These are phyloP conservation scores for Alethe diademata DNA, from an alignment of 2,113 vertebrate species.

Conservation along the genomic window DNA sequence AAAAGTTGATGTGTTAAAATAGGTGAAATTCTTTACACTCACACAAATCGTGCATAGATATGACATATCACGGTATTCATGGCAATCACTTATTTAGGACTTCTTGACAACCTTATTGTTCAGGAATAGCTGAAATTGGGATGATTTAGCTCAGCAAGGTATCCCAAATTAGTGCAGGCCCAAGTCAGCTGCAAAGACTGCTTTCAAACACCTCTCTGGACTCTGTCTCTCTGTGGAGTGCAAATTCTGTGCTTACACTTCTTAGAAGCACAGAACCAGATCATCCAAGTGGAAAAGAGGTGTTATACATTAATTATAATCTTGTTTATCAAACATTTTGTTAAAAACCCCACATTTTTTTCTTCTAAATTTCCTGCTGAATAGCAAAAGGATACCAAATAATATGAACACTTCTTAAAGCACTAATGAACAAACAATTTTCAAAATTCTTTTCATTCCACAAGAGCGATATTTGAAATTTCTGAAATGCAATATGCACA, in stretches of 20 bases:
- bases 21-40: not conserved
- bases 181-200: not conserved
- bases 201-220: not conserved
- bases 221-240: not conserved
- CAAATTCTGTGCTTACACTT: not conserved
- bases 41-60: not conserved
- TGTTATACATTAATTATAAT: not conserved
- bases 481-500: not conserved
- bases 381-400: not conserved
- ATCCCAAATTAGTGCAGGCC: not conserved
- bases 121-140: not conserved
- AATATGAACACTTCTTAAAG: not conserved
- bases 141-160: not conserved
- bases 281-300: not conserved
- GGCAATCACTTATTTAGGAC: not conserved
- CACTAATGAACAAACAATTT: not conserved
- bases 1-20: constrained; percentile 18
- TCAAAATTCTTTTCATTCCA: not conserved
- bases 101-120: not conserved
- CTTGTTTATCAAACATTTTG: not conserved
- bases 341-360: accelerated
- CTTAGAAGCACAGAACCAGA: not conserved
- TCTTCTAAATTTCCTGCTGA: not conserved
- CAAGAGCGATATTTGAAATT: not conserved
- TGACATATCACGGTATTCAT: not conserved